phyloP scores from a whole-genome alignment of 2,797 vertebrate species.

The Scomberomorus guttatus region DNA sequence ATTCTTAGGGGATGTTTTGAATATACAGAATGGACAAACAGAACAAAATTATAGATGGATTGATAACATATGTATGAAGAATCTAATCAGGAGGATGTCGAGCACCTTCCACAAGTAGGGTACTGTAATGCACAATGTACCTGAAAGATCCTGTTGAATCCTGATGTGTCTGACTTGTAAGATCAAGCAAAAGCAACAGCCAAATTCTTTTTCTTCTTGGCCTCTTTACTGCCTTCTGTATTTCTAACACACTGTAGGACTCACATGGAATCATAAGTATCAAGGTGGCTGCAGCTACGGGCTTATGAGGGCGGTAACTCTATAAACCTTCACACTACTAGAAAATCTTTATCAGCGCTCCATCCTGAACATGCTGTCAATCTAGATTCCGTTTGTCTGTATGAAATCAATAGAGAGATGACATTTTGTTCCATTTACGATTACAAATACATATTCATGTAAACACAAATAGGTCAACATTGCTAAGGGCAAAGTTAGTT shows the following conservation, averaged over 20 bases:
- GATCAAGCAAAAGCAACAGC: too few relatives aligned
- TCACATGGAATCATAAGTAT: not conserved
- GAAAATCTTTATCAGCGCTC: conserved; percentile 14
- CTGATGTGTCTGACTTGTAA: too few relatives aligned
- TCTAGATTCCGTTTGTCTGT: conserved; percentile 2
- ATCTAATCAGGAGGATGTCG: too few relatives aligned
- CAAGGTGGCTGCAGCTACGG: not conserved
- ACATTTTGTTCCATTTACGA: conserved; percentile 6
- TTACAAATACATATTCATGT: conserved; percentile 47
- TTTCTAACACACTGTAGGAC: not conserved
- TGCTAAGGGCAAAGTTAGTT: conserved; percentile 39
- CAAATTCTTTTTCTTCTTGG: not conserved
- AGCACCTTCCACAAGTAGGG: too few relatives aligned
- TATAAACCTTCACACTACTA: not conserved
- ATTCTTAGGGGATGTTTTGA: too few relatives aligned
- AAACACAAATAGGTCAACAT: conserved; percentile 52
- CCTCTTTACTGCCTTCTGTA: not conserved
- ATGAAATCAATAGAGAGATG: conserved; percentile 32
- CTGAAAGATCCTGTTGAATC: too few relatives aligned
- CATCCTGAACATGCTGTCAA: conserved; percentile 15
- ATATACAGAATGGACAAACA: too few relatives aligned
- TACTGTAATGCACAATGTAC: too few relatives aligned
- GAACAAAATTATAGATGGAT: too few relatives aligned
- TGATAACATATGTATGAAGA: too few relatives aligned
- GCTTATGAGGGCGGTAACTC: not conserved